Conservation (phyloP, 2,113 vertebrate genomes). For the Ramphastos sulfuratus region DNA sequence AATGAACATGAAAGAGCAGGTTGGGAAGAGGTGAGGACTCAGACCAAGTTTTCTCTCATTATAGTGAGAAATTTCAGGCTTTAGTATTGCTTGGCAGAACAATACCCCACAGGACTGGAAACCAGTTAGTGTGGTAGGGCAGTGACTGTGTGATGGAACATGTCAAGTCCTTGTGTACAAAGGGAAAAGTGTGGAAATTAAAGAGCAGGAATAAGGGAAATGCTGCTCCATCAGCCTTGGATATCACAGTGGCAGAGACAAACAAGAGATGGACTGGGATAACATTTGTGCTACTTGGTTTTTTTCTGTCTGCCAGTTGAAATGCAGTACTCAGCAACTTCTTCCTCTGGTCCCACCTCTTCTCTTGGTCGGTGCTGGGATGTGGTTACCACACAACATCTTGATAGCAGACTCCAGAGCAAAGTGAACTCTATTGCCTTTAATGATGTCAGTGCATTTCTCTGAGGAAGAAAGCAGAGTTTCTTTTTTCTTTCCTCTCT, state of each 20-base stretch:
- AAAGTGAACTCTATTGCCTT: background rate
- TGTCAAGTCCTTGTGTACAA: background rate
- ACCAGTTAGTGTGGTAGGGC: background rate
- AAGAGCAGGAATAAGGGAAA: background rate
- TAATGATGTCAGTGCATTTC: background rate
- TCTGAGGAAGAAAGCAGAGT: background rate
- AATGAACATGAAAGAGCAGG: too few species aligned
- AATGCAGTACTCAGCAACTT: background rate
- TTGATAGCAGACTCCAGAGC: background rate
- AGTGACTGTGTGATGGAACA: fast-evolving
- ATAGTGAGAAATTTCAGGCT: background rate
- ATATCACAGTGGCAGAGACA: background rate
- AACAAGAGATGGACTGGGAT: background rate
- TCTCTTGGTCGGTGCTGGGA: background rate
- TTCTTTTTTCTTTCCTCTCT: background rate
- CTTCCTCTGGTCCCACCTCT: background rate
- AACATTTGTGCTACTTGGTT: fast-evolving
- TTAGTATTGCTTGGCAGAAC: background rate
- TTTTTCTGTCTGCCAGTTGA: background rate
- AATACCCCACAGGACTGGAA: background rate
- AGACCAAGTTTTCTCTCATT: background rate
- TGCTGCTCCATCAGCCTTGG: background rate
- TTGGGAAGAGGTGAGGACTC: too few species aligned
- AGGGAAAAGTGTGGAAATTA: background rate
- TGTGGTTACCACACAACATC: background rate